These are phyloP conservation scores for Zaprionus ghesquierei DNA, from an alignment of 1,140 invertebrate species.

Conservation along the genomic window DNA sequence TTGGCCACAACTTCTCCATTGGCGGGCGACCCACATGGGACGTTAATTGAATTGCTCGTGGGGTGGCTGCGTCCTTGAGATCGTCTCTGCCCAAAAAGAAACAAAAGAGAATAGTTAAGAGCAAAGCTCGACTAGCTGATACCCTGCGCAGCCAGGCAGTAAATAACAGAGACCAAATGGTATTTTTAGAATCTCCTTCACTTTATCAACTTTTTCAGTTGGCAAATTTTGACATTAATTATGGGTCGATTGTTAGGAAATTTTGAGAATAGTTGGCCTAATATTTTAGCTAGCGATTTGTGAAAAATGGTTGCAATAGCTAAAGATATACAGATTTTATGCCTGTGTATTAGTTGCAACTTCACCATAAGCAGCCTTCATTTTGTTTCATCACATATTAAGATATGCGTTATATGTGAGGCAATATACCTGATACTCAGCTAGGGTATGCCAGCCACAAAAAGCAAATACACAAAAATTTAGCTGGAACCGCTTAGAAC, in stretches of 20 bases:
- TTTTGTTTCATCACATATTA: too few species aligned
- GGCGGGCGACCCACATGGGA: slow-evolving; percentile 38
- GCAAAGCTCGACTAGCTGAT: neutral
- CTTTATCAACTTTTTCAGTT: neutral
- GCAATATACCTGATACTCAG: neutral
- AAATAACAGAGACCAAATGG: neutral
- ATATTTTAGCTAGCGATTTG: neutral
- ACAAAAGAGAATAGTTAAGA: neutral
- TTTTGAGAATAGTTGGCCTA: neutral
- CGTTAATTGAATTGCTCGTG: slow-evolving; percentile 58
- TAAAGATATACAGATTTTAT: neutral
- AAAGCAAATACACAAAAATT: slow-evolving; percentile 8
- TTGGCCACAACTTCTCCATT: slow-evolving; percentile 9
- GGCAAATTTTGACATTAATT: neutral
- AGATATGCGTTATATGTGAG: neutral
- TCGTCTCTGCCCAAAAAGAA: slow-evolving; percentile 39
- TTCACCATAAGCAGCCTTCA: too few species aligned
- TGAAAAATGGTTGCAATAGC: neutral
- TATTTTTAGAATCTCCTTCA: too few species aligned
- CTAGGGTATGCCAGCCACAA: slow-evolving; percentile 8
- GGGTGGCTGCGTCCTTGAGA: slow-evolving; percentile 48
- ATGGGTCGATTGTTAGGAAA: neutral
- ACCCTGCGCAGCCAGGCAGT: neutral
- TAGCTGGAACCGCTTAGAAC: slow-evolving; percentile 50
- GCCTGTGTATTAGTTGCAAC: neutral